Base-by-base conservation (phyloP, 2,113 vertebrate genomes). In the Sterrhoptilus dennistouni region DNA sequence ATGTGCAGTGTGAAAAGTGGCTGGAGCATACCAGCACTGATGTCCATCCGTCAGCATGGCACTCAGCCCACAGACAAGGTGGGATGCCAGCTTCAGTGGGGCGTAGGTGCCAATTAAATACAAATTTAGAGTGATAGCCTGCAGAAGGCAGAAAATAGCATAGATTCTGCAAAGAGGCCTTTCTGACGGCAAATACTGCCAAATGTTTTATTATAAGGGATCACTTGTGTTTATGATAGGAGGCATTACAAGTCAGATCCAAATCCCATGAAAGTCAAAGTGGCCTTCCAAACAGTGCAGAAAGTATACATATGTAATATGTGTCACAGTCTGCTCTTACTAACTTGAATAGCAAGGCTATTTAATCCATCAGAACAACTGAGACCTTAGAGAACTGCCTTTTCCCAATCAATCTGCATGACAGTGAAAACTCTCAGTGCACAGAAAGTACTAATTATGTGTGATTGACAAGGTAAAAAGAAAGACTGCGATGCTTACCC, bases 11-110 rank as follows among this genome's bases (percentile, higher is more conserved):
- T 22, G 63, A 90, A 89, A 84, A 91, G 83, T 94, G 92, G 59
- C 85, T 94, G 49, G 40, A 88, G 47, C 90, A 93, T 95, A 96
- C 94, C 97, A 98, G 94, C 69, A 97, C 96, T 96, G 92, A 71
- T 61, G 88, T 85, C 98, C 98, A 97, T 98, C 98, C 98, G 97
- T 82, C 93, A 97, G 69, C 44, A 29, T 85, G 96, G 97, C 97
- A 84, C 71, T 22, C 29, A 90, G 97, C 98, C 98, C 97, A 65
- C 45, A 54, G 44, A 57, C 91, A 96, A 97, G 80, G 94, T 95
- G 81, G 74, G 85, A 86, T 0, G 1, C 81, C 92, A 88, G 31
- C 76, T 93, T 92, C 94, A 84, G 71, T 20, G 95, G 92, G 85
- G 64, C 3, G 3, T 82, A 87, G 91, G 85, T 96, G 92, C 95